Percentiles rank a stretch among this genome's conserved stretches.
phyloP scores from a whole-genome alignment of 2,113 vertebrate genomes.

The Ranitomeya variabilis region DNA sequence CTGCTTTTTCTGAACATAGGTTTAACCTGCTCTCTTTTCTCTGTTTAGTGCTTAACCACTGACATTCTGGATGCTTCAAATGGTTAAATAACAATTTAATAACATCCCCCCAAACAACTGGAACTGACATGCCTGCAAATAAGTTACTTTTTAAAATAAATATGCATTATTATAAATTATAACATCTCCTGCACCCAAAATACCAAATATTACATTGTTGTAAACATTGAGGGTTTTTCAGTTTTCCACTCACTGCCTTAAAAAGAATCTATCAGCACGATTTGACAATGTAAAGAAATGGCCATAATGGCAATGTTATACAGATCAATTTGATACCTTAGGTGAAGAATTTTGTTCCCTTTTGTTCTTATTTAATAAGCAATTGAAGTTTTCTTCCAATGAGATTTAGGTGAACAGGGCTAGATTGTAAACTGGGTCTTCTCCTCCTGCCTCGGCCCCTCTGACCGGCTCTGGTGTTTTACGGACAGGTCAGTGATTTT shows the following conservation, averaged over 20 bases:
- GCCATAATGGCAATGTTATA: too few relatives aligned
- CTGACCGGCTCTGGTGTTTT: too few relatives aligned
- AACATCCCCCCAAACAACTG: neutral
- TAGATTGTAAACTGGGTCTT: too few relatives aligned
- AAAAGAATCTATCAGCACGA: neutral
- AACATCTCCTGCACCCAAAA: neutral
- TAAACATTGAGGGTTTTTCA: neutral
- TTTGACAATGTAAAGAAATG: too few relatives aligned
- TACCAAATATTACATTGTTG: neutral
- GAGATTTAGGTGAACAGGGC: too few relatives aligned
- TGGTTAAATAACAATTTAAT: slow-evolving; percentile 24
- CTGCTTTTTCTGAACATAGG: neutral
- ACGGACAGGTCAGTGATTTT: too few relatives aligned
- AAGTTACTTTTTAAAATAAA: slow-evolving; percentile 11
- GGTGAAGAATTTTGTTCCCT: too few relatives aligned
- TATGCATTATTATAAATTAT: neutral
- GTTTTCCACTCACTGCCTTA: neutral
- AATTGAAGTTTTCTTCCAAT: too few relatives aligned
- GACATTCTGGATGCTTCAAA: neutral
- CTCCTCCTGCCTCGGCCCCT: too few relatives aligned
- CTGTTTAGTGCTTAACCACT: slow-evolving; percentile 3
- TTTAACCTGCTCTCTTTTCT: neutral
- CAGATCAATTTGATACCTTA: too few relatives aligned
- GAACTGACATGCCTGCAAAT: slow-evolving; percentile 4
- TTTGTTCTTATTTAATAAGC: too few relatives aligned